Base-by-base conservation (phyloP, 2,888 invertebrate species). In the Aricia artaxerxes region DNA sequence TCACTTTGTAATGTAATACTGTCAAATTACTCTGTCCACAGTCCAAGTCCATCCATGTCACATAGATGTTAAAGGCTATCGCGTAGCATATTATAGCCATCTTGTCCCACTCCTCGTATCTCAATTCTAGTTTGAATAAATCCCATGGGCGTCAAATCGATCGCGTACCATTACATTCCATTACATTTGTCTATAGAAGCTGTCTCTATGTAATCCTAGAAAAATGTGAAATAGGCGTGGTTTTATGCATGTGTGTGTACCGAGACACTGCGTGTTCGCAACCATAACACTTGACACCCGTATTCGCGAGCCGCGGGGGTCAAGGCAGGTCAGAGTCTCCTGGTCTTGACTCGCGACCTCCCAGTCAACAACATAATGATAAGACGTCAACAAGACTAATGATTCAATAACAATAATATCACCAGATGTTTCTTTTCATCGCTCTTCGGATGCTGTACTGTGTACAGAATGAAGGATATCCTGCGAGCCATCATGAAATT, bases 1-100 rank as follows among this genome's bases (percentile, higher is more conserved):
- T 81, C 78, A 80, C 80, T 75, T 77, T 75, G 80, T 57, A 76
- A 57, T 76, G 53, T 76, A 16, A 76, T 57, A 76, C 49, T 76
- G 76, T 76, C 76, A 53, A 76, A 53, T 57, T 76, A 57, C 76
- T 57, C 31, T 57, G 76, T 57, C 57, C 53, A 9, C 49, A 24
- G 75, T 75, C 44, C 75, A 49, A 13, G 53, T 57, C 31, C 49
- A 49, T 9, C 2, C 49, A 49, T 11, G 49, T 49, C 44, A 44
- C 44, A 44, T 44, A 44, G 44, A 44, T 49, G 7, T 40, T 7
- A 9, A 49, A 49, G 49, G 49, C 49, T 2, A 44, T 44, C 2
- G 2, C 49, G 9, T 11, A 49, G 49, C 9, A 49, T 49, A 49
- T 49, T 49, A 49, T 49, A 49, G 49, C 4, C 16, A 57, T 57